A percentile compares a stretch with the other conserved stretches of the same genome.
Conservation (phyloP, 1,140 invertebrate species). For the Procambarus clarkii region DNA sequence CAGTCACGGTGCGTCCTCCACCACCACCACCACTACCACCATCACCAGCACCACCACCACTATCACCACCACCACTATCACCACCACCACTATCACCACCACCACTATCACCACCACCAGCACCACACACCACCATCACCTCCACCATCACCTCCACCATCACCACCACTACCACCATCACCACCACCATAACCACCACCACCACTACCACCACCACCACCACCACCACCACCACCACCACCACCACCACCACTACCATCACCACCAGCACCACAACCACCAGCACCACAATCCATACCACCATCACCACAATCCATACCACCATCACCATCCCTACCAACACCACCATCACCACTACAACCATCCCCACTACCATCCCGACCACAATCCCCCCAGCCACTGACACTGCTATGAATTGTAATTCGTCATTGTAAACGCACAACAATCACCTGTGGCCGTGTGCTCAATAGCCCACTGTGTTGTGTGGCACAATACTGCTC, state of each 20-base stretch:
- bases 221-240: slow-evolving; percentile 3
- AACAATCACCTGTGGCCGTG: no score
- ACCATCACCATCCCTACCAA: background rate
- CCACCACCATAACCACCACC: background rate
- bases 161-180: background rate
- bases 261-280: background rate
- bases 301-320: background rate
- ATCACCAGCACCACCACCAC: background rate
- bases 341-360: background rate
- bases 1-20: no score
- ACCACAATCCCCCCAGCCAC: no score
- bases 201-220: background rate
- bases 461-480: no score
- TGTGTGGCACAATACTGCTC: no score
- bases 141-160: no score
- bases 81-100: background rate
- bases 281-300: background rate
- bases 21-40: background rate
- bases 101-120: background rate
- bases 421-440: no score
- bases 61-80: background rate
- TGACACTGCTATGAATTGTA: no score
- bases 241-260: background rate
- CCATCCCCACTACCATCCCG: background rate
- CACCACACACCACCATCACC: no score